phyloP scores from a whole-genome alignment of 2,797 vertebrate species.

The Pseudotriccus pelzelni region DNA sequence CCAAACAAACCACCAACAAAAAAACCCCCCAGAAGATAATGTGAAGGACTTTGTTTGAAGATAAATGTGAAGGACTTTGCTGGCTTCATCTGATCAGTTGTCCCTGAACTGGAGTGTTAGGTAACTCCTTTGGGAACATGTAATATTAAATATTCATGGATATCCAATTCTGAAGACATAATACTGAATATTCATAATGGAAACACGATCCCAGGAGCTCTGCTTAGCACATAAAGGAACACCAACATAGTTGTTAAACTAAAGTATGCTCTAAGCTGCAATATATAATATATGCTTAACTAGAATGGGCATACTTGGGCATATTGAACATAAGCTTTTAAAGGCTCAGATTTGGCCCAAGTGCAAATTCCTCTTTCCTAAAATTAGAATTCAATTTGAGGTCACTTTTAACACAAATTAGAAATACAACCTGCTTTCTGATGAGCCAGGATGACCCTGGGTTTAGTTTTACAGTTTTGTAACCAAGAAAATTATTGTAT shows the following conservation, averaged over 20 bases:
- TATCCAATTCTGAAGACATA: not conserved
- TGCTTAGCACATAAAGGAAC: not conserved
- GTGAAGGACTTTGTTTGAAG: not conserved
- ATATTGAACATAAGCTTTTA: not conserved
- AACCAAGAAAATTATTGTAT: not conserved
- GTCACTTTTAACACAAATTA: not conserved
- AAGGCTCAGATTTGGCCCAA: not conserved
- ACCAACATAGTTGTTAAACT: not conserved
- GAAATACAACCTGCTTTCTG: not conserved
- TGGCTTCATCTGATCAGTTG: not conserved
- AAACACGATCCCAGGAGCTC: not conserved
- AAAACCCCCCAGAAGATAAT: not conserved
- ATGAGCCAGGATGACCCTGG: not conserved
- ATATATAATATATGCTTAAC: not conserved
- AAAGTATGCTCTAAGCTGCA: not conserved
- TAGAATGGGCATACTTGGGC: not conserved
- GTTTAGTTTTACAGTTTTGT: not conserved
- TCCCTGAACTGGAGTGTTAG: not conserved
- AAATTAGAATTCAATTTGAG: not conserved
- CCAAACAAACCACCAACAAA: not conserved
- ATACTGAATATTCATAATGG: not conserved
- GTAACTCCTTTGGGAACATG: not conserved
- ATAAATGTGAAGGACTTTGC: not conserved
- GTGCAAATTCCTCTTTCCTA: not conserved
- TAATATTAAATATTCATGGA: conserved; percentile 4